Evolutionary conservation across 2,888 invertebrate genomes (phyloP), one percentile per base, ranked within the genome.

Genomic region (Cerastoderma edule): DNA sequence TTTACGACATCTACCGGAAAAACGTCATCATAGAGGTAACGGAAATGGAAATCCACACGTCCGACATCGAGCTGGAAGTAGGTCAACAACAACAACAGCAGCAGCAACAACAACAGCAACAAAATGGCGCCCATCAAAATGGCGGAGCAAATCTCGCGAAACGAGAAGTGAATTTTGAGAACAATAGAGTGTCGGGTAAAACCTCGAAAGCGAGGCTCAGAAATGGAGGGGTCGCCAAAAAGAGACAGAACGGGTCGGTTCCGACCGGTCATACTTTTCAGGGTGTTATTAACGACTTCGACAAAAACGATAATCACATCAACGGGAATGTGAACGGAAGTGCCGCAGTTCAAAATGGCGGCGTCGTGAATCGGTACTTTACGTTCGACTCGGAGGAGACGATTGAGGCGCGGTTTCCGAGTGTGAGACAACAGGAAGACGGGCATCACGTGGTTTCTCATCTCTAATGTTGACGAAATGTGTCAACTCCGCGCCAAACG

Each of bases 241-340:
- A 50, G 6, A 30, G 24, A 50, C 50, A 48, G 24, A 66, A 66
- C 50, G 66, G 66, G 3, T 22, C 5, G n/a, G 27, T 50, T 66
- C 24, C 66, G 19, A 60, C 35, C 22, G 27, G 22, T 27, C 39
- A 35, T 13, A 39, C 4, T 60, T 50, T 4, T 22, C 16, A 57
- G 10, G 33, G 28, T 5, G 33, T 33, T n/a, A 39, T n/a, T n/a
- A n/a, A 2, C 1, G 60, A 60, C 13, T 24, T 39, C 24, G 60
- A 60, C 60, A 33, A 35, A 1, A 60, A 60, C 33, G 66, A 50
- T n/a, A 48, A 50, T 28, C 66, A 66, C 22, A 48, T n/a, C 16
- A 77, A 77, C 30, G 76, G 76, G 13, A 68, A 72, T 24, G 66
- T 72, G 33, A n/a, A n/a, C n/a, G n/a, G n/a, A n/a, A n/a, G n/a